Evolutionary conservation across 2,888 invertebrate species (phyloP), one percentile per base, ranked within the genome.

Genomic region (Andrena bicolor): DNA sequence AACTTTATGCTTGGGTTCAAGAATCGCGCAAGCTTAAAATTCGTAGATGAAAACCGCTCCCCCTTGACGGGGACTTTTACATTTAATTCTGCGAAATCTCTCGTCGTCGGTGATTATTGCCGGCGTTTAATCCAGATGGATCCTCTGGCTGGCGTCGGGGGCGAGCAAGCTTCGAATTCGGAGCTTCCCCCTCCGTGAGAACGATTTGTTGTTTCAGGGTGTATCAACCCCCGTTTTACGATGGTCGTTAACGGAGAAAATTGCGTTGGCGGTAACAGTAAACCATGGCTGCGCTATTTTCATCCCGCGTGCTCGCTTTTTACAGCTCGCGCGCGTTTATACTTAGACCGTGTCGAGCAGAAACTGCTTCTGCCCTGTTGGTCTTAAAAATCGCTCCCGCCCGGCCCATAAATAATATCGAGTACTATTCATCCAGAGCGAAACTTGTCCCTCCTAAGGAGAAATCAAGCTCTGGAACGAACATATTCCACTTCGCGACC

Each of bases 241-340:
- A 71, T 60, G 61, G 80, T 80, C 80, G 80, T 86, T 78, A 83
- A 77, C 83, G 20, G 73, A 76, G 81, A 72, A 85, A 86, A 86
- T 79, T 68, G 80, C 75, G 83, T 74, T 68, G 63, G 70, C 69
- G 76, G 76, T 83, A 80, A 83, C 73, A 53, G 73, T 83, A 78
- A 69, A 83, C 58, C 68, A 26, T 61, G 32, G 28, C 70, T 30
- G 20, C 35, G 73, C 78, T 76, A 83, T 86, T 80, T 85, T 76
- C 76, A 79, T 86, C 80, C 66, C n/a, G 70, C 16, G 8, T 30
- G 58, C 65, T 64, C 10, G 23, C 61, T 20, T 51, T 75, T 76
- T 66, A 73, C 48, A 78, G 32, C 32, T 2, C 3, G 7, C 51
- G 23, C 48, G 16, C 5, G 30, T 35, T 23, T 41, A 13, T n/a